phyloP scores from a whole-genome alignment of 2,888 invertebrate species.

The Eurytoma adleriae region DNA sequence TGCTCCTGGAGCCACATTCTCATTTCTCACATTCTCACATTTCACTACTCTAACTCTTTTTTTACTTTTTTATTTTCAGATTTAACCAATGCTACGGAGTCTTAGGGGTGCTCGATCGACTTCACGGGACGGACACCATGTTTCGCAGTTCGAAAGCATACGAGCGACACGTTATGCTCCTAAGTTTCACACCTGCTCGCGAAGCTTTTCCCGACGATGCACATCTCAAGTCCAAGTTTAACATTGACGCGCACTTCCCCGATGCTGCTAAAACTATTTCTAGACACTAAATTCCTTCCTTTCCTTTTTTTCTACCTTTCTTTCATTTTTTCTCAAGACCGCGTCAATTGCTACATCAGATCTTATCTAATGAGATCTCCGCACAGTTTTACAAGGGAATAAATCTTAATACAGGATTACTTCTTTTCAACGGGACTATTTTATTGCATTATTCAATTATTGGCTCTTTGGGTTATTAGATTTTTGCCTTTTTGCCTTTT shows the following conservation, averaged over 20 bases:
- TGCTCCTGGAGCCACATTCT: too few relatives aligned
- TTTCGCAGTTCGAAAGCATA: slow-evolving; percentile 86
- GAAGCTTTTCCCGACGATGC: slow-evolving; percentile 82
- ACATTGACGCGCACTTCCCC: background rate
- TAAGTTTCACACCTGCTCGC: slow-evolving; percentile 82
- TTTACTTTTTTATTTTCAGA: slow-evolving; percentile 74
- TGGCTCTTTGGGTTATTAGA: too few relatives aligned
- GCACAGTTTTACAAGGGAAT: too few relatives aligned
- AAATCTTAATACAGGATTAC: too few relatives aligned
- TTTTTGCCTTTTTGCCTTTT: background rate
- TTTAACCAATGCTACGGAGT: slow-evolving; percentile 92
- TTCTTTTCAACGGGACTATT: too few relatives aligned
- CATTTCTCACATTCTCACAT: too few relatives aligned
- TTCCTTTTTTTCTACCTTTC: too few relatives aligned
- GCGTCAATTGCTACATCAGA: too few relatives aligned
- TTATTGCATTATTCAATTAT: too few relatives aligned
- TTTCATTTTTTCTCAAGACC: too few relatives aligned
- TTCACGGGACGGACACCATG: slow-evolving; percentile 88
- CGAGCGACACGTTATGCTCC: slow-evolving; percentile 84
- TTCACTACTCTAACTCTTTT: background rate
- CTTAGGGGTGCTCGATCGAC: slow-evolving; percentile 86
- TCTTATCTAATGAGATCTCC: too few relatives aligned
- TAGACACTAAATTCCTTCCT: slow-evolving; percentile 26
- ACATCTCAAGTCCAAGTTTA: background rate
- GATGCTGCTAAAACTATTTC: slow-evolving; percentile 37